Evolutionary conservation across 2,797 vertebrate species (phyloP).

Genomic region (Buphagus erythrorhynchus): DNA sequence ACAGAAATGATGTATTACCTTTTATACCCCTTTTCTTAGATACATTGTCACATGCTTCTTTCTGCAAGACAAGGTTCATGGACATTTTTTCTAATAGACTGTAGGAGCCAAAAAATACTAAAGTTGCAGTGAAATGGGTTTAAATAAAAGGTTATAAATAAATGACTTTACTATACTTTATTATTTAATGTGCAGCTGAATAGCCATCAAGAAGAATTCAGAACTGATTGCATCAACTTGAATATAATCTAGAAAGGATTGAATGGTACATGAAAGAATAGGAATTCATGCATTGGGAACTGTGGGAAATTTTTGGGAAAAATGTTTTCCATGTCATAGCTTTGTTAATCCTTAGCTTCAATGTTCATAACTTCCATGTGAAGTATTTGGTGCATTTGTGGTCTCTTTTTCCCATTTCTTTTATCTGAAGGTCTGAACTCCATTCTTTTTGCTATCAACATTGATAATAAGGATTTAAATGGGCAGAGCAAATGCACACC

Average conservation of each 20-base stretch:
- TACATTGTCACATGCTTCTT: background rate
- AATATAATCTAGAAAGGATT: background rate
- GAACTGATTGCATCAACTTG: background rate
- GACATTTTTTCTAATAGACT: background rate
- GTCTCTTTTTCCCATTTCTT: background rate
- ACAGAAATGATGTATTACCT: background rate
- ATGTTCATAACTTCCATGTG: background rate
- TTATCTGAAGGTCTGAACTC: slow-evolving; percentile 90
- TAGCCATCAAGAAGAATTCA: background rate
- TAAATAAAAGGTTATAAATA: background rate
- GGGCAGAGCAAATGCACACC: slow-evolving; percentile 84
- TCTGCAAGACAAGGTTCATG: background rate
- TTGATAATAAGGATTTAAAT: slow-evolving; percentile 96
- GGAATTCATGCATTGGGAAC: background rate
- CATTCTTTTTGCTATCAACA: slow-evolving; percentile 98
- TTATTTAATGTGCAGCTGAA: background rate
- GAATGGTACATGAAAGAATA: background rate
- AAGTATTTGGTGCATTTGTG: background rate
- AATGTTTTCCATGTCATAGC: background rate
- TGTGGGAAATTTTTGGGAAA: background rate
- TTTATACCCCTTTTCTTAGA: background rate
- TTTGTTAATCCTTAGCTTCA: background rate
- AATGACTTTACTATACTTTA: background rate
- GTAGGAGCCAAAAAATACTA: background rate
- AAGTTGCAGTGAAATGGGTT: background rate